Evolutionary conservation across 2,797 vertebrate species (phyloP).

Genomic region (Acanthornis magna): DNA sequence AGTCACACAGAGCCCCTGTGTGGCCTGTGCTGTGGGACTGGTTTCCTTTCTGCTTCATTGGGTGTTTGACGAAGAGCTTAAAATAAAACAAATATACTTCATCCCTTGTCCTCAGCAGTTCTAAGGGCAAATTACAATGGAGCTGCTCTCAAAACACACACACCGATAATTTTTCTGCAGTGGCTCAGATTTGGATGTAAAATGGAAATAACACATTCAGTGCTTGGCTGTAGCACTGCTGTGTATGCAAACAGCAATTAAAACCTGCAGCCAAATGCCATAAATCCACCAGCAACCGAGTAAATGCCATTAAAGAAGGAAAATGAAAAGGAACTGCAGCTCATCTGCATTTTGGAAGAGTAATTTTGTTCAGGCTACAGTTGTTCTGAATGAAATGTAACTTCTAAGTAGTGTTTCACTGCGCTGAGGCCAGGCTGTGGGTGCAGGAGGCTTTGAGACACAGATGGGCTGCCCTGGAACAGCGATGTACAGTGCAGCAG

Average conservation of each 20-base stretch:
- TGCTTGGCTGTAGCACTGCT: neutral
- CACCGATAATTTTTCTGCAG: neutral
- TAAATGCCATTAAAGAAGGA: neutral
- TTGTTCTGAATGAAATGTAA: neutral
- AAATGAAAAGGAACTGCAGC: conserved; percentile 19
- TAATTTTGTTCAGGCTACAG: conserved; percentile 1
- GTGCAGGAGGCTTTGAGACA: neutral
- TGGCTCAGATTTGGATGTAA: neutral
- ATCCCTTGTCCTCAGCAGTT: neutral
- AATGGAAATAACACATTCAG: neutral
- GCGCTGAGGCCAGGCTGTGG: neutral
- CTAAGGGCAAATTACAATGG: neutral
- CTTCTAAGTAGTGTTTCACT: neutral
- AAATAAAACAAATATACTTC: neutral
- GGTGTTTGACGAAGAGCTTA: neutral
- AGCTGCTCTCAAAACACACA: neutral
- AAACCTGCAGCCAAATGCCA: conserved; percentile 6
- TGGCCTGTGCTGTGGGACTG: neutral
- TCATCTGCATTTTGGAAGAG: conserved; percentile 40
- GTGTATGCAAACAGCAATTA: conserved; percentile 46
- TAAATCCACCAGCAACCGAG: conserved; percentile 17
- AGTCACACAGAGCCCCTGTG: neutral
- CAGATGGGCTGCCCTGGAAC: neutral
- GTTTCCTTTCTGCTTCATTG: neutral
- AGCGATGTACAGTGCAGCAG: neutral